phyloP scores from a whole-genome alignment of 2,888 invertebrate genomes.

The Pristionchus arcanus region DNA sequence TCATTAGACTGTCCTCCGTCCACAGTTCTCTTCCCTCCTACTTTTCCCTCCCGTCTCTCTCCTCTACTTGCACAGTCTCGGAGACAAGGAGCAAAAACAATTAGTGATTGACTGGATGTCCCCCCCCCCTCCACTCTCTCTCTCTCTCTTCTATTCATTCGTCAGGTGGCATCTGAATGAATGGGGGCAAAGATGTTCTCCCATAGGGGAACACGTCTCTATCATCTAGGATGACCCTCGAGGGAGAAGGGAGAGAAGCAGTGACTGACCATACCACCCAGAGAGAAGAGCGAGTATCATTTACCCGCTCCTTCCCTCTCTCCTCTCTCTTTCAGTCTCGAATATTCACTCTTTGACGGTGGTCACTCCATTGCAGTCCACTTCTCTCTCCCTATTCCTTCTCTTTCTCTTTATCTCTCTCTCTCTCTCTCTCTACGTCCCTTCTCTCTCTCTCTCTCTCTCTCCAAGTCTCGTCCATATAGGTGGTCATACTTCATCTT shows the following conservation, averaged over 20 bases:
- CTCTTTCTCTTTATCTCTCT: background rate
- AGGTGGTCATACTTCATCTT: constrained; percentile 48
- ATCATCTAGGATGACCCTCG: constrained; percentile 3
- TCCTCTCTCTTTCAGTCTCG: background rate
- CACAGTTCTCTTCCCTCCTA: background rate
- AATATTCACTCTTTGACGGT: background rate
- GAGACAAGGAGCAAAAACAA: constrained; percentile 17
- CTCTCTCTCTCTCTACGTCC: constrained; percentile 26
- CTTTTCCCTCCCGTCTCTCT: constrained; percentile 2
- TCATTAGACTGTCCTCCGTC: background rate
- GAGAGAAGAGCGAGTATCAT: constrained; percentile 23
- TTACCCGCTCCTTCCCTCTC: constrained; percentile 18
- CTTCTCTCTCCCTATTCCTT: background rate
- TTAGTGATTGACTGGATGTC: constrained; percentile 15
- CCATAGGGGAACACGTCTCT: background rate
- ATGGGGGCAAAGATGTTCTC: background rate
- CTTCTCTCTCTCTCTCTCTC: background rate
- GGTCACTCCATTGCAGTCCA: constrained; percentile 19
- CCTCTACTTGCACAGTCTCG: constrained; percentile 33
- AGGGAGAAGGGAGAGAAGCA: constrained; percentile 18
- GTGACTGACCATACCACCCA: constrained; percentile 32
- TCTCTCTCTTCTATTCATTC: background rate
- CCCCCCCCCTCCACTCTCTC: background rate
- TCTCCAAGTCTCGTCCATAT: background rate
- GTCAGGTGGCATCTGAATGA: constrained; percentile 19